Percentiles rank a stretch among this genome's conserved stretches.
phyloP scores from a whole-genome alignment of 2,797 vertebrate species.

The Myotis findleyi region DNA sequence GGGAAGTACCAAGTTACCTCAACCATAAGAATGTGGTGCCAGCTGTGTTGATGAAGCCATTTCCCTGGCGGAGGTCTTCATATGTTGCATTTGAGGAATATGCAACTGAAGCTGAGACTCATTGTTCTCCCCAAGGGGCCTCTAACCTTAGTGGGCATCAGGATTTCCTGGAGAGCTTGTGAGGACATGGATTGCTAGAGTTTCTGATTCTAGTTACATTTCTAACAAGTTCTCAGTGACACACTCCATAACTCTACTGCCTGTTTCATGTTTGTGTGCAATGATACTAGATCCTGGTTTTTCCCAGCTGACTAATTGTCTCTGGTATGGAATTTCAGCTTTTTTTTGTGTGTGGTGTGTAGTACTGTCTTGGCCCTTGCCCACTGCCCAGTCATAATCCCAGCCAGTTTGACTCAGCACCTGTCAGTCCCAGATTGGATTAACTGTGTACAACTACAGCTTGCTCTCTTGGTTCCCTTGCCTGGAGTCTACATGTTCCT shows the following conservation, averaged over 20 bases:
- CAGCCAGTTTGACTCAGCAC: not conserved
- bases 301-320: constrained; percentile 36
- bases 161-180: not conserved
- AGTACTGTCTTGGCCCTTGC: constrained; percentile 8
- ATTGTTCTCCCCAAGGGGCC: not conserved
- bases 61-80: not conserved
- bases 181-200: not conserved
- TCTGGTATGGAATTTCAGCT: not conserved
- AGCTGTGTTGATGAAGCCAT: not conserved
- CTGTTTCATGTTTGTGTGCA: constrained; percentile 6
- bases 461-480: not conserved
- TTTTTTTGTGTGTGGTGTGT: not conserved
- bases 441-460: not conserved
- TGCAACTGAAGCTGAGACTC: not conserved
- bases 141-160: not conserved
- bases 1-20: not conserved
- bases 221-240: not conserved
- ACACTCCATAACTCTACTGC: not conserved
- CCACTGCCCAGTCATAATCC: not conserved
- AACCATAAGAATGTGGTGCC: not conserved
- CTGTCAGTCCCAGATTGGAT: not conserved
- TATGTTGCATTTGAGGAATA: not conserved
- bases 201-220: not conserved
- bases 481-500: not conserved
- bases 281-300: not conserved